Percentiles rank a stretch among this genome's conserved stretches.
Conservation (phyloP, 2,888 invertebrate genomes). For the Cantharis rufa region DNA sequence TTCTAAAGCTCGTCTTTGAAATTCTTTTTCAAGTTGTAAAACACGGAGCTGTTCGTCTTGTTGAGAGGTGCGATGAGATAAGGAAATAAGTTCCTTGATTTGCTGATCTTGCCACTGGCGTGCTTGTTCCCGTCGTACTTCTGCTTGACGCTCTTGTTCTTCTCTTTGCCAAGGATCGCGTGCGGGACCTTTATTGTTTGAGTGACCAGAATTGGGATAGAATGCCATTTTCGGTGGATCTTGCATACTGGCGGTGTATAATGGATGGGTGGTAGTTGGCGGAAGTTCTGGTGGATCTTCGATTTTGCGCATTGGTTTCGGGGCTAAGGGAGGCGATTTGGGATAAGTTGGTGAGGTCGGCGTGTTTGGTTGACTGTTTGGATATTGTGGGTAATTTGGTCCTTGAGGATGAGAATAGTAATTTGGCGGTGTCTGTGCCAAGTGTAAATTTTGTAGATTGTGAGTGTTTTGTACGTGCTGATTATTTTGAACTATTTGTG, state of each 20-base stretch:
- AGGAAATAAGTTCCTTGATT: conserved; percentile 75
- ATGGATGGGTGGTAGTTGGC: conserved; percentile 72
- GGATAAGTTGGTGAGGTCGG: conserved; percentile 51
- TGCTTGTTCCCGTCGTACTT: conserved; percentile 74
- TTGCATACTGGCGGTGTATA: conserved; percentile 73
- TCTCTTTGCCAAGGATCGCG: conserved; percentile 93
- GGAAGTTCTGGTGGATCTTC: conserved; percentile 65
- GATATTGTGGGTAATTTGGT: conserved; percentile 27
- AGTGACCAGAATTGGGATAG: conserved; percentile 58
- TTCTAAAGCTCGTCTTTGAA: conserved; percentile 88
- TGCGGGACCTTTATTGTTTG: conserved; percentile 65
- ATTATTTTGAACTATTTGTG: conserved; percentile 25
- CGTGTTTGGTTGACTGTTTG: conserved; percentile 53
- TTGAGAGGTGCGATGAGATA: conserved; percentile 71
- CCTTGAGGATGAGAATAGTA: conserved; percentile 35
- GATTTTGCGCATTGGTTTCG: conserved; percentile 56
- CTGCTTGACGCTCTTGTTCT: conserved; percentile 80
- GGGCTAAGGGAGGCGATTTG: conserved; percentile 60
- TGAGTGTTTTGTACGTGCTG: conserved; percentile 47
- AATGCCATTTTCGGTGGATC: conserved; percentile 77
- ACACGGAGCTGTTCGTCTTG: conserved; percentile 88
- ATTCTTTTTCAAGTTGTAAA: conserved; percentile 91
- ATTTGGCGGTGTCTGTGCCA: conserved; percentile 33
- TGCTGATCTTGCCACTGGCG: conserved; percentile 84
- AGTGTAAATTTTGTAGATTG: conserved; percentile 51